Percentiles rank a stretch among this genome's conserved stretches.
These are phyloP conservation scores for Buceros bicornis DNA, from an alignment of 2,797 vertebrate species.

Conservation along the genomic window DNA sequence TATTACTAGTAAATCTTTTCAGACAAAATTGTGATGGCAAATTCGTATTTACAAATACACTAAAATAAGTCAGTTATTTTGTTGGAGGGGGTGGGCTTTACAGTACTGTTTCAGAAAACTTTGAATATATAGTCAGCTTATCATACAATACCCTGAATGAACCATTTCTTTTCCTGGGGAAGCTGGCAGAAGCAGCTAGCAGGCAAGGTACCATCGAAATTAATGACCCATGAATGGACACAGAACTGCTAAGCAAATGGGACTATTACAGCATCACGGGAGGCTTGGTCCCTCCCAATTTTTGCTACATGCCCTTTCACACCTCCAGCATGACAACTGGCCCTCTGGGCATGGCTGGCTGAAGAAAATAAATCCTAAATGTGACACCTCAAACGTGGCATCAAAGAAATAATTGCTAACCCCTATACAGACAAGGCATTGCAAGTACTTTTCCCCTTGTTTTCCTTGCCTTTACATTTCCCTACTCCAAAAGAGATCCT, in stretches of 20 bases:
- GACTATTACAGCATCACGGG: not conserved
- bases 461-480: not conserved
- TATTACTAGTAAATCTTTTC: not conserved
- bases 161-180: not conserved
- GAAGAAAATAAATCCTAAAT: slow-evolving; percentile 32
- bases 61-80: not conserved
- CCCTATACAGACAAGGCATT: not conserved
- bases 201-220: slow-evolving; percentile 11
- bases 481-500: not conserved
- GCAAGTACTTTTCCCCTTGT: not conserved
- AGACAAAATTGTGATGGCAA: not conserved
- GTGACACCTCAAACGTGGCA: not conserved
- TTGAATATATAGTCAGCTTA: not conserved
- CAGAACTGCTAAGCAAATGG: slow-evolving; percentile 25
- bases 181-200: not conserved
- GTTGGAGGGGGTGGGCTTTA: fast-evolving
- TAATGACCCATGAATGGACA: slow-evolving; percentile 14
- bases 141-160: not conserved
- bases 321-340: not conserved
- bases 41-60: not conserved
- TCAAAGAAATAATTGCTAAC: not conserved
- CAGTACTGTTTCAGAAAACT: not conserved
- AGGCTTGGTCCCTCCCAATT: not conserved
- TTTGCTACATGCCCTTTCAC: slow-evolving; percentile 17
- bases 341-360: not conserved